Evolutionary conservation across 2,113 vertebrate species (phyloP).

Genomic region (Aegotheles bennettii): DNA sequence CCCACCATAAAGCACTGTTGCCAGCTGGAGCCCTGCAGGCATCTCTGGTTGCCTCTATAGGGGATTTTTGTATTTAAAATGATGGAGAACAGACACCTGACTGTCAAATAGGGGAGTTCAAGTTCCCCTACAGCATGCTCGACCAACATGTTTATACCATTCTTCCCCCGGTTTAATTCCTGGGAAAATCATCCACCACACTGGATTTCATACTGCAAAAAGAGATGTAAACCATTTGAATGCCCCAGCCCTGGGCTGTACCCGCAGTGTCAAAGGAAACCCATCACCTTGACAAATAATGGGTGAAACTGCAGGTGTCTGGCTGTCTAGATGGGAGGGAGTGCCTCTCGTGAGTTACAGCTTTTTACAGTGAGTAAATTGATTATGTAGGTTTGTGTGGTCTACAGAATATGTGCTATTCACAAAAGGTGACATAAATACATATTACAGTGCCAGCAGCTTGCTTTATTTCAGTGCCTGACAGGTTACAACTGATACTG

Average conservation of each 20-base stretch:
- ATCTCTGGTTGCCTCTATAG: neutral
- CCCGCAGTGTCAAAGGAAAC: neutral
- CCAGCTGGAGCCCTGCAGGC: neutral
- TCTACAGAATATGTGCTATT: neutral
- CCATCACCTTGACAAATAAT: neutral
- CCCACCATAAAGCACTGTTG: neutral
- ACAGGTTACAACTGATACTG: slow-evolving; percentile 55
- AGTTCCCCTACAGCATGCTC: neutral
- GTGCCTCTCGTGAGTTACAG: neutral
- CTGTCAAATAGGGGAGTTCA: rapidly evolving
- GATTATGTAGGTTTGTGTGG: neutral
- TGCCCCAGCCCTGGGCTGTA: neutral
- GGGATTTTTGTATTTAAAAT: neutral
- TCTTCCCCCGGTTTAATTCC: neutral
- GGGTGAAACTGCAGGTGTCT: neutral
- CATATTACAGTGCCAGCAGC: neutral
- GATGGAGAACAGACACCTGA: neutral
- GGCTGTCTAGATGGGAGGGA: neutral
- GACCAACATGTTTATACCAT: neutral
- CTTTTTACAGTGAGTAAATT: neutral
- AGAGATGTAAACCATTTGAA: neutral
- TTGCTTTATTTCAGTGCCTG: neutral
- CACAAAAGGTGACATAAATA: slow-evolving; percentile 17
- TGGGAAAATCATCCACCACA: neutral
- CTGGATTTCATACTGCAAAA: neutral